A percentile compares a stretch with the other conserved stretches of the same genome.
phyloP scores from a whole-genome alignment of 2,888 invertebrate species.

The Troides aeacus region DNA sequence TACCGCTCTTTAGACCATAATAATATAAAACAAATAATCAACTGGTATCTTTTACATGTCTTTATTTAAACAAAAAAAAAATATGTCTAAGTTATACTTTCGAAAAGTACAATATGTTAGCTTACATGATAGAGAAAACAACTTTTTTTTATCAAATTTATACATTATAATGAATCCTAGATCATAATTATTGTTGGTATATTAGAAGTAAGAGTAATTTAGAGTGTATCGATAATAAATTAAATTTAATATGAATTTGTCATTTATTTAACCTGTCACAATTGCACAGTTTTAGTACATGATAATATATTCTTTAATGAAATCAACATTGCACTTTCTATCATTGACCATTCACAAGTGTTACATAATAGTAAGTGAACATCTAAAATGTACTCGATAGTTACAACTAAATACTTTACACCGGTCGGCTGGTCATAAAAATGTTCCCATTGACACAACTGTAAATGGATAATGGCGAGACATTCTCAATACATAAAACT shows the following conservation, averaged over 20 bases:
- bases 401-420: slow-evolving; percentile 5
- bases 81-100: too few relatives aligned
- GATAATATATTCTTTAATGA: background rate
- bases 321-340: background rate
- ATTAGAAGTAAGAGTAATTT: too few relatives aligned
- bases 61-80: too few relatives aligned
- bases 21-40: too few relatives aligned
- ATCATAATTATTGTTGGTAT: background rate
- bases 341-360: background rate
- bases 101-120: too few relatives aligned
- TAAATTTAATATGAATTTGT: too few relatives aligned
- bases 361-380: background rate
- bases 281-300: background rate
- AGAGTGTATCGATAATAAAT: background rate
- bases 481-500: background rate
- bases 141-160: too few relatives aligned
- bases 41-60: too few relatives aligned
- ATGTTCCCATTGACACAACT: background rate
- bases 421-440: background rate
- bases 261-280: background rate
- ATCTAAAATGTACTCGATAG: background rate
- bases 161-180: too few relatives aligned
- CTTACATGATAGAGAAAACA: too few relatives aligned
- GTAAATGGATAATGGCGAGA: background rate
- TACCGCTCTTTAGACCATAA: too few relatives aligned